phyloP scores from a whole-genome alignment of 2,113 vertebrate species.

The Pterocles orientalis region DNA sequence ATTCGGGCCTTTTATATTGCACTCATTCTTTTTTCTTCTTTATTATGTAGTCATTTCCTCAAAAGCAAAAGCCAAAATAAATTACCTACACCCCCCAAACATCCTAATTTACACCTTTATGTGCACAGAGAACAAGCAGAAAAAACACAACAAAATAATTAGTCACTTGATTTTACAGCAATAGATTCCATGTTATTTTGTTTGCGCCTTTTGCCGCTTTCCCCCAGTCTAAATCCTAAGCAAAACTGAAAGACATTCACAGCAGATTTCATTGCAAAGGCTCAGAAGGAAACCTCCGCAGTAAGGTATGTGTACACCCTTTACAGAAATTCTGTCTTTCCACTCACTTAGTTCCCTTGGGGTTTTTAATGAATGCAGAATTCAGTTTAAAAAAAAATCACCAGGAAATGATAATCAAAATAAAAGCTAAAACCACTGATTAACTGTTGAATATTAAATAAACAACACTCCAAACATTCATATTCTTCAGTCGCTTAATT shows the following conservation, averaged over 20 bases:
- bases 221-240: neutral
- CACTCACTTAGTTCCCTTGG: neutral
- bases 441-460: constrained; percentile 1
- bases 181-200: neutral
- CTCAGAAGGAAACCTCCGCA: neutral
- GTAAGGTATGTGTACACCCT: neutral
- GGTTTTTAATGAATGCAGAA: neutral
- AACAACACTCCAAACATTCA: neutral
- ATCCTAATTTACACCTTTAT: neutral
- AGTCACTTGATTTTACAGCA: neutral
- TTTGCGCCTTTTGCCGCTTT: neutral
- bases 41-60: neutral
- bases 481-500: neutral
- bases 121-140: neutral
- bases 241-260: neutral
- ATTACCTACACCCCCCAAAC: neutral
- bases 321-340: neutral
- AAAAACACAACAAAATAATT: neutral
- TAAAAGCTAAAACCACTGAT: neutral
- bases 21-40: neutral
- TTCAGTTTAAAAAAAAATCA: neutral
- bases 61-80: neutral
- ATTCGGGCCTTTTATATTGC: neutral
- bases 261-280: neutral
- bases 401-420: neutral